Conservation (phyloP, 2,888 invertebrate species). For the Diarsia dahlii region DNA sequence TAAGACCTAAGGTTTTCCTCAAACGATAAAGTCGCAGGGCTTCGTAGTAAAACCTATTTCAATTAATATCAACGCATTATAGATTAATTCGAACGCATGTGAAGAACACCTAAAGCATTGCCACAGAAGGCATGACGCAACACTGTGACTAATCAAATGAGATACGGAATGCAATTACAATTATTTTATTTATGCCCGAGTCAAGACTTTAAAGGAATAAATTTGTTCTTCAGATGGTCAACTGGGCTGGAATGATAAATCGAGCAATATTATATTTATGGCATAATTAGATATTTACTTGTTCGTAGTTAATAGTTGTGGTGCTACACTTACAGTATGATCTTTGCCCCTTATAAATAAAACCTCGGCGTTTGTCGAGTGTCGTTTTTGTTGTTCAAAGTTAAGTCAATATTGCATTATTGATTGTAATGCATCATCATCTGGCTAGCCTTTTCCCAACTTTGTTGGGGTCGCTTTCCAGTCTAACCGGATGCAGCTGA, state of each 20-base stretch:
- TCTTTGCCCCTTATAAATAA: slow-evolving; percentile 28
- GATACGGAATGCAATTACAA: slow-evolving; percentile 88
- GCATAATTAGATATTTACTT: slow-evolving; percentile 37
- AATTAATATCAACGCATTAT: slow-evolving; percentile 45
- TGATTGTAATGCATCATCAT: neutral
- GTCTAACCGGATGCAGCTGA: too few relatives aligned
- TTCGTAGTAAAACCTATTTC: slow-evolving; percentile 27
- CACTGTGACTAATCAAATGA: slow-evolving; percentile 86
- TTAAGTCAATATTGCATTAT: slow-evolving; percentile 4
- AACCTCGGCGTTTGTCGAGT: neutral
- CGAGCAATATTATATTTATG: slow-evolving; percentile 46
- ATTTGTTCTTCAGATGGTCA: slow-evolving; percentile 55
- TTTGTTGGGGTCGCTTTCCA: too few relatives aligned
- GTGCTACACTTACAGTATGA: slow-evolving; percentile 13
- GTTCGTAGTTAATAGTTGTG: slow-evolving; percentile 24
- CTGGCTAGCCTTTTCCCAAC: too few relatives aligned
- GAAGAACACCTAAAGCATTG: slow-evolving; percentile 62
- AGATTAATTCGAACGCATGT: slow-evolving; percentile 47
- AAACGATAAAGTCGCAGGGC: slow-evolving; percentile 6
- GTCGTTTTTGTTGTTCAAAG: slow-evolving; percentile 8
- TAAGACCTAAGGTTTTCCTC: slow-evolving; percentile 4
- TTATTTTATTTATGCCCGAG: slow-evolving; percentile 81
- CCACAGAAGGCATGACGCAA: slow-evolving; percentile 80
- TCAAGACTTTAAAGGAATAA: slow-evolving; percentile 69
- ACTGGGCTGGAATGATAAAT: slow-evolving; percentile 38